Evolutionary conservation across 2,888 invertebrate genomes (phyloP).

Genomic region (Aproaerema taeniolella): DNA sequence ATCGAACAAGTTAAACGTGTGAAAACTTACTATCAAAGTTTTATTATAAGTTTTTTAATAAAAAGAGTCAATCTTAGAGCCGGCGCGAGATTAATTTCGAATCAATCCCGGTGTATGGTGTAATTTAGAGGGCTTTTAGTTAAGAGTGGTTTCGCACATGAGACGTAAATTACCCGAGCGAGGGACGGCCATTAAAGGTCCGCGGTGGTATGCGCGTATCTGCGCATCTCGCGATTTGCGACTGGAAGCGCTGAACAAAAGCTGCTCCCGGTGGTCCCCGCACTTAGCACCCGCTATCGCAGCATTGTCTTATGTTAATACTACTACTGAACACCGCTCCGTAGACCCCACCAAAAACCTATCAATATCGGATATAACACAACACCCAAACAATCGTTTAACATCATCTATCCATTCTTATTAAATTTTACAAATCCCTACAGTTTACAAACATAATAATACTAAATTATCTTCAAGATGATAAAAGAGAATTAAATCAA

Average conservation of each 20-base stretch:
- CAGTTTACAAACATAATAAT: slow-evolving; percentile 13
- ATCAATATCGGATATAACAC: too few species aligned
- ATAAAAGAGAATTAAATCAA: slow-evolving; percentile 30
- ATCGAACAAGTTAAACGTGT: slow-evolving; percentile 14
- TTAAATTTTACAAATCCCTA: slow-evolving; percentile 15
- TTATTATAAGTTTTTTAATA: slow-evolving; percentile 28
- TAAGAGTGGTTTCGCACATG: slow-evolving; percentile 72
- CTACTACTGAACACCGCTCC: slow-evolving; percentile 23
- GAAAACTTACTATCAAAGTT: slow-evolving; percentile 26
- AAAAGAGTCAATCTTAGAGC: slow-evolving; percentile 40
- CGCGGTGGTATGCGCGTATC: slow-evolving; percentile 69
- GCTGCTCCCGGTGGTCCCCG: slow-evolving; percentile 55
- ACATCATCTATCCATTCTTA: too few species aligned
- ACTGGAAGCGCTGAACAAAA: slow-evolving; percentile 63
- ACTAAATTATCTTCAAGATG: slow-evolving; percentile 10
- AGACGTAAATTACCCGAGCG: slow-evolving; percentile 69
- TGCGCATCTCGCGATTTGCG: slow-evolving; percentile 69
- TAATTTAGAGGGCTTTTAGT: slow-evolving; percentile 73
- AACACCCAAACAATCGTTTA: too few species aligned
- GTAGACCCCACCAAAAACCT: too few species aligned
- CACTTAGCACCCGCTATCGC: slow-evolving; percentile 44
- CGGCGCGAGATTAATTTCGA: slow-evolving; percentile 62
- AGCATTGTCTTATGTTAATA: slow-evolving; percentile 43
- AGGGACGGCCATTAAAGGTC: slow-evolving; percentile 66
- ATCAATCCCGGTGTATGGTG: slow-evolving; percentile 65